Evolutionary conservation across 2,113 vertebrate genomes (phyloP), one percentile per base, ranked within the genome.

Genomic region (Terrapene triunguis): DNA sequence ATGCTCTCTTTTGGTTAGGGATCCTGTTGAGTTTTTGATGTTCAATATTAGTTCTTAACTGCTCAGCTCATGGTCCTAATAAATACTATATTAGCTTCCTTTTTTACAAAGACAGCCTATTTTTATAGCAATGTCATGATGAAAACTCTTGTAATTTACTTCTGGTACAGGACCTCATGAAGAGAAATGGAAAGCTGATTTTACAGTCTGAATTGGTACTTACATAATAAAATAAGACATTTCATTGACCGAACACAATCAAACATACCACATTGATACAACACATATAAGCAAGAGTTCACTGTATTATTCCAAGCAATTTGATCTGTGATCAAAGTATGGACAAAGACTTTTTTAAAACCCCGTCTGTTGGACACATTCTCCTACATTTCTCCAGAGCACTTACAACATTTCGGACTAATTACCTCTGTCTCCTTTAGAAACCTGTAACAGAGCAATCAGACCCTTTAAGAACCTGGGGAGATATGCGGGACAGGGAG

Each of bases 181-280:
- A 94, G 92, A 94, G 92, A 93, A 96, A 92, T 88, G 59, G 94
- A 94, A 97, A 97, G 93, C 97, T 98, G 94, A 95, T 98, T 97
- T 97, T 90, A 12, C 89, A 96, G 89, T 97, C 96, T 97, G 95
- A 97, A 94, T 94, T 94, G 91, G 97, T 93, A 95, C 96, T 94
- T 96, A 91, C 95, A 97, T 97, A 97, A 98, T 98, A 97, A 96
- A 97, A 97, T 95, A 91, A 76, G 95, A 85, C 97, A 97, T 96
- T 84, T 95, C 94, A 94, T 92, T 96, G 92, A 92, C 87, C 90
- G 90, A 93, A 81, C 88, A 92, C 82, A 98, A 96, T 97, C 95
- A 97, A 97, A 93, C 96, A 89, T 44, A 92, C 91, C 94, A 93
- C 96, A 95, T 95, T 96, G 94, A 95, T 95, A 94, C 76, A 90